Percentiles rank a stretch among this genome's conserved stretches.
Evolutionary conservation across 2,888 invertebrate species (phyloP).

Genomic region (Erebia ligea): DNA sequence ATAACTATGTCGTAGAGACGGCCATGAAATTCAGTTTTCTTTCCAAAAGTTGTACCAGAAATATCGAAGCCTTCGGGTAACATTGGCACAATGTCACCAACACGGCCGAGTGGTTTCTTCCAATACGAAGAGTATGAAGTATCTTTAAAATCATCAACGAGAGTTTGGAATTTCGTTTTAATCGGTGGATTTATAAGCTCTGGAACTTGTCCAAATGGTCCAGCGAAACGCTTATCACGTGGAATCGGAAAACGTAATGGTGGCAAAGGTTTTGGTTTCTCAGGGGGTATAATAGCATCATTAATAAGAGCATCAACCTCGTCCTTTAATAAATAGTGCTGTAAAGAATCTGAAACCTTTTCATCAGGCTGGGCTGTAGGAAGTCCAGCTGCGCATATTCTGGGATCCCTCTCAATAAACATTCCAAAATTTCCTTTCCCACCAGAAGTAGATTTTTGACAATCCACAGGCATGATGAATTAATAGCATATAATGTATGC

Average conservation of each 20-base stretch:
- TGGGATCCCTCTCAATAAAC: conserved; percentile 66
- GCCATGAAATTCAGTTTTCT: conserved; percentile 53
- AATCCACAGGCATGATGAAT: conserved; percentile 55
- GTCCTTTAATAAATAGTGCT: conserved; percentile 68
- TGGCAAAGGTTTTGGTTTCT: conserved; percentile 56
- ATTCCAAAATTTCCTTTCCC: conserved; percentile 70
- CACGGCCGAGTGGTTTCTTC: conserved; percentile 59
- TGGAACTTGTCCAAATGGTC: conserved; percentile 53
- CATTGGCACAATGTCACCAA: conserved; percentile 65
- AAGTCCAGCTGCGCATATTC: conserved; percentile 68
- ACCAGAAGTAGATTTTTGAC: conserved; percentile 60
- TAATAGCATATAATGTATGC: conserved; percentile 38
- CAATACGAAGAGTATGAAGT: conserved; percentile 69
- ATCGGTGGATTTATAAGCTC: conserved; percentile 58
- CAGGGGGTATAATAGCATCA: conserved; percentile 63
- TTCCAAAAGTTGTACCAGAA: conserved; percentile 63
- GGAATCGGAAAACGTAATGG: conserved; percentile 60
- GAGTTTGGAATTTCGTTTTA: conserved; percentile 64
- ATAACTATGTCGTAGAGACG: conserved; percentile 67
- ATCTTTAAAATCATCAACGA: conserved; percentile 66
- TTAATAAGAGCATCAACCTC: conserved; percentile 65
- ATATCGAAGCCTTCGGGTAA: conserved; percentile 66
- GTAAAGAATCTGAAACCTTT: conserved; percentile 52
- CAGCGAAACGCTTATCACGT: conserved; percentile 58
- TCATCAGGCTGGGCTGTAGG: conserved; percentile 63